Percentiles rank a stretch among this genome's conserved stretches.
Evolutionary conservation across 2,888 invertebrate species (phyloP).

Genomic region (Drosophila neonasuta): DNA sequence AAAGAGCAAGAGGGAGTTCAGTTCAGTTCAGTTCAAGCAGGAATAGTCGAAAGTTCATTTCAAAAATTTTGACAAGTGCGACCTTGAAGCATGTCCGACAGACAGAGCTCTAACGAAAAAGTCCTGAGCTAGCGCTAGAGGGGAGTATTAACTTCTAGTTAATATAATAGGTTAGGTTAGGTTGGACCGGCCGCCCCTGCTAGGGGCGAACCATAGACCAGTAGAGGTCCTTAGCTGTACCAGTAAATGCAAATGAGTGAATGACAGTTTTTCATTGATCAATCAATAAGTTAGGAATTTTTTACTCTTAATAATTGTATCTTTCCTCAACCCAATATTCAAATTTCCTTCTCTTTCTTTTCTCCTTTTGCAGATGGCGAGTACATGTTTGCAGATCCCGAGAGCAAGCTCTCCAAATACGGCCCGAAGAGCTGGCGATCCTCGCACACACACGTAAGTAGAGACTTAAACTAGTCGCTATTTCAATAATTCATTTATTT

Average conservation of each 20-base stretch:
- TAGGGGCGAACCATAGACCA: no score
- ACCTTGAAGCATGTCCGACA: constrained; percentile 14
- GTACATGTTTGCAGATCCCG: constrained; percentile 96
- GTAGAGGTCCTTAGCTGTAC: no score
- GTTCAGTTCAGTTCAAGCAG: constrained; percentile 7
- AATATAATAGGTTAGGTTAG: neutral
- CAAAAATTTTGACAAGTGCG: constrained; percentile 62
- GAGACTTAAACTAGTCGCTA: neutral
- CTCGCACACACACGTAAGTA: constrained; percentile 93
- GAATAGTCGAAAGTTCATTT: constrained; percentile 68
- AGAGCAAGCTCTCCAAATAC: constrained; percentile 97
- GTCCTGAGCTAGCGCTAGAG: no score
- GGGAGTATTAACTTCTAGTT: neutral
- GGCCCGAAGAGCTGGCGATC: constrained; percentile 98
- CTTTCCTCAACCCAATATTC: neutral
- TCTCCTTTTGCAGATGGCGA: constrained; percentile 91
- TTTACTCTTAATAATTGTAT: no score
- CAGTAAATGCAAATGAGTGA: neutral
- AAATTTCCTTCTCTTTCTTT: neutral
- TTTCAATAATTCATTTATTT: neutral
- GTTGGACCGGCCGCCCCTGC: no score
- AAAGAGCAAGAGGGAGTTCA: neutral
- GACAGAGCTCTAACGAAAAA: neutral
- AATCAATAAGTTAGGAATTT: neutral
- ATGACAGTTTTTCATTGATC: neutral